Base-by-base conservation (phyloP, 2,797 vertebrate genomes). In the Rhyacichthys aspro region DNA sequence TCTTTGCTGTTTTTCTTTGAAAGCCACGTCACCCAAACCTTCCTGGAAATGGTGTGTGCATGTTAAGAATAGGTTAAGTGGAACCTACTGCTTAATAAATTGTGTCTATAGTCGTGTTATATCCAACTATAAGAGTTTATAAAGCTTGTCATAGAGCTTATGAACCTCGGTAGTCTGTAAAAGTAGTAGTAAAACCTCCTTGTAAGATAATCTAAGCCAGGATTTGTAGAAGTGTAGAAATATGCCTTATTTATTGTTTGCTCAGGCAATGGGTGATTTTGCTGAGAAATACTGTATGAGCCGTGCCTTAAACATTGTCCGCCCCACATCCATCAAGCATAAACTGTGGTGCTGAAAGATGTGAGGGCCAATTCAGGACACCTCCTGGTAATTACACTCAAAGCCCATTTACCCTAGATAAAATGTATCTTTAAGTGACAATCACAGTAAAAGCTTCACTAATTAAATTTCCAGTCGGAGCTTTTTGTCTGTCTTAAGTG, bases 241-340 rank as follows among this genome's bases (percentile, higher is more conserved):
- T 2, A 28, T 28, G 23, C 23, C 23, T 28, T 28, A 28, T 28
- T 28, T 28, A 28, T 28, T 28, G 23, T 28, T 28, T 28, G 23
- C 43, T 43, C 16, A 14, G 38, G 55, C 63, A 67, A 60, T 47
- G 15, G 58, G 47, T 19, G 19, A 32, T 60, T 57, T 38, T 67
- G 68, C 49, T 55, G 50, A 48, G 59, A 54, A 67, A 61, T 52
- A n/a, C n/a, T n/a, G n/a, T n/a, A 55, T 19, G 23, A 66, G 50
- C 59, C n/a, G 18, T 37, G 46, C 46, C 12, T 23, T 52, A 14
- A 37, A 37, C 48, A 32, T 19, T n/a, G 39, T 46, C 52, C 18
- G 7, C 7, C 39, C 44, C 18, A 7, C 39, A 23, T 34, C 49
- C 18, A 64, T 37, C 28, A 43, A 43, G 38, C 37, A 47, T 11